These are phyloP conservation scores for Zoanthus solanderi DNA, from an alignment of 92 coral and sea anemone genomes.

Conservation along the genomic window DNA sequence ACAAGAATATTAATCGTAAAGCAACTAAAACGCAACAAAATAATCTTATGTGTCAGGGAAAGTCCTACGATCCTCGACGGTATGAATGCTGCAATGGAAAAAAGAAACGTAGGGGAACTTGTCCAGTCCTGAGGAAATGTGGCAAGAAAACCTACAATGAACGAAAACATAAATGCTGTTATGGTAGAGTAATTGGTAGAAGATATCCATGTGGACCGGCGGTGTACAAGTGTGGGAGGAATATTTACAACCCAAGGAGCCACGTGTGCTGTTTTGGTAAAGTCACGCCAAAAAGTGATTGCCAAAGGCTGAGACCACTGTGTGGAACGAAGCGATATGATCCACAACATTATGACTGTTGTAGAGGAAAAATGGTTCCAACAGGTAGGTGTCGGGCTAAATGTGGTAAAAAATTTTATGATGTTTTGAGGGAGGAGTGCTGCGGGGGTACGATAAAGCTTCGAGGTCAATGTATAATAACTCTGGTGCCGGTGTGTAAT, in stretches of 20 bases:
- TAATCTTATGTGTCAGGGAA: neutral
- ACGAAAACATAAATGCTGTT: neutral
- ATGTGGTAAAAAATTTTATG: slow-evolving; percentile 10
- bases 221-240: neutral
- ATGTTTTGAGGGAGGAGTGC: slow-evolving; percentile 1
- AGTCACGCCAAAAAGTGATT: neutral
- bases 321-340: slow-evolving; percentile 14
- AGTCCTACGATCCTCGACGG: neutral
- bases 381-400: neutral
- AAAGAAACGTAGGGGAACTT: neutral
- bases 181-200: neutral
- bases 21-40: neutral
- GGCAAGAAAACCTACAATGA: neutral
- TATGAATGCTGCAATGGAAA: neutral
- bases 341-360: slow-evolving; percentile 23
- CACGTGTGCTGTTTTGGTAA: slow-evolving; percentile 19
- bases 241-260: neutral
- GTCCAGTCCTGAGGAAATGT: neutral
- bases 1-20: no score
- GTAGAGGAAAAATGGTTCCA: slow-evolving; percentile 12
- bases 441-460: neutral
- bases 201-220: neutral
- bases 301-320: neutral
- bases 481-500: neutral
- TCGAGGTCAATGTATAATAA: neutral